phyloP scores from a whole-genome alignment of 2,888 invertebrate species.

The Rhynchonema sp. region DNA sequence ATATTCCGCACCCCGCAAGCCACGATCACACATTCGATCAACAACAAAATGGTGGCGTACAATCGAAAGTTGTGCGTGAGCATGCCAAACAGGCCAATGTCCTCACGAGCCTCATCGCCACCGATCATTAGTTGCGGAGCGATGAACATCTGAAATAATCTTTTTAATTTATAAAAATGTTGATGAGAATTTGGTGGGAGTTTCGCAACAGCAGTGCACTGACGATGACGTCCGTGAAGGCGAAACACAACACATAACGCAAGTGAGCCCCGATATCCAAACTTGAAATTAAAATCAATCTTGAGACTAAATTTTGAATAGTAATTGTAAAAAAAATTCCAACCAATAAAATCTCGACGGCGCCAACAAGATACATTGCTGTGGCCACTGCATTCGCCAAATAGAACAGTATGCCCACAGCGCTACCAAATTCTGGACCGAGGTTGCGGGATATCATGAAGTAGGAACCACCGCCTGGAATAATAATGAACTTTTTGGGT shows the following conservation, averaged over 20 bases:
- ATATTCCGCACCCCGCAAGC: background rate
- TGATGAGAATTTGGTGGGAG: no score
- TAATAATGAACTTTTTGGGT: no score
- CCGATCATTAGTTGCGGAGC: slow-evolving; percentile 23
- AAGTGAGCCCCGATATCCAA: no score
- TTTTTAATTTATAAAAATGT: no score
- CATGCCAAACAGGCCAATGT: slow-evolving; percentile 19
- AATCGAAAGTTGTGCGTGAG: slow-evolving; percentile 97
- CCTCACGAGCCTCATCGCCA: slow-evolving; percentile 21
- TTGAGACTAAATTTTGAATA: no score
- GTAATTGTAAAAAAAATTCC: no score
- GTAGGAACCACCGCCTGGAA: slow-evolving; percentile 90
- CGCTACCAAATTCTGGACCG: slow-evolving; percentile 96
- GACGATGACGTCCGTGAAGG: no score
- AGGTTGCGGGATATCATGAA: slow-evolving; percentile 85
- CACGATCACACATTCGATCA: slow-evolving; percentile 23
- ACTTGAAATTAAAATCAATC: no score
- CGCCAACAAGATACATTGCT: slow-evolving; percentile 94
- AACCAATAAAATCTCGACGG: slow-evolving; percentile 25
- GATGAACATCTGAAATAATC: slow-evolving; percentile 18
- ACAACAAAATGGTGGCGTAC: slow-evolving; percentile 70
- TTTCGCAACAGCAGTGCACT: no score
- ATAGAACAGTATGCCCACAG: slow-evolving; percentile 95
- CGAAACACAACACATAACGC: no score
- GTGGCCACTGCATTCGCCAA: slow-evolving; percentile 93